Evolutionary conservation across 2,113 vertebrate genomes (phyloP), one percentile per base, ranked within the genome.

Genomic region (Burhinus bistriatus): DNA sequence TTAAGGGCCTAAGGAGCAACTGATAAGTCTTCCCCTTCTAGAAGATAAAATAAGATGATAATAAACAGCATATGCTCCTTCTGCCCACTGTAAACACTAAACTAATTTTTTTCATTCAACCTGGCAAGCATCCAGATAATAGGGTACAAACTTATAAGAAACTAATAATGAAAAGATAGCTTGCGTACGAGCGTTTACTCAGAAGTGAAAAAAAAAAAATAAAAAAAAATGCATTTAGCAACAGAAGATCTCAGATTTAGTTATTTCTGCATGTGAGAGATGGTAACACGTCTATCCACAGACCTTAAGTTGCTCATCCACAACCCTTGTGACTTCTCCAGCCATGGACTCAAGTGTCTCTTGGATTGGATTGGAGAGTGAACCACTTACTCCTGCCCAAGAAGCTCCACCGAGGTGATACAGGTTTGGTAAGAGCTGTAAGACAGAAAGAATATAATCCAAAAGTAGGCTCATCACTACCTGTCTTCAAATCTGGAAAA

Each of bases 271-370:
- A 45, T 8, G 11, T 32, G 9, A 86, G 47, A 81, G n/a, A 42
- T 11, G 8, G 19, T 23, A 76, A 91, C 40, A 45, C 3, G 68
- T 64, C 25, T 62, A 79, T 61, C 15, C 52, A 95, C 96, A 82
- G 79, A 99, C 99, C 99, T 99, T 99, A 47, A 99, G 98, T 9
- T 99, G 99, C 54, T 99, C 99, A 70, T 99, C 99, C 76, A 99
- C 99, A 54, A 99, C 99, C 58, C 98, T 98, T 6, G 99, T 99
- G 64, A 99, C 99, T 97, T 99, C 99, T 84, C 99, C 99, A 22
- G 99, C 99, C 99, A 99, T 99, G 18, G 99, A 99, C 94, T 99
- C 99, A 92, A 99, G 98, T 5, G 99, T 99, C 90, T 99, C 99
- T 96, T 99, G 99, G 96, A 99, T 99, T 42, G 99, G 99, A 68